Percentiles rank a stretch among this genome's conserved stretches.
phyloP scores from a whole-genome alignment of 2,113 vertebrate species.

The Rhinopomastus cyanomelas region DNA sequence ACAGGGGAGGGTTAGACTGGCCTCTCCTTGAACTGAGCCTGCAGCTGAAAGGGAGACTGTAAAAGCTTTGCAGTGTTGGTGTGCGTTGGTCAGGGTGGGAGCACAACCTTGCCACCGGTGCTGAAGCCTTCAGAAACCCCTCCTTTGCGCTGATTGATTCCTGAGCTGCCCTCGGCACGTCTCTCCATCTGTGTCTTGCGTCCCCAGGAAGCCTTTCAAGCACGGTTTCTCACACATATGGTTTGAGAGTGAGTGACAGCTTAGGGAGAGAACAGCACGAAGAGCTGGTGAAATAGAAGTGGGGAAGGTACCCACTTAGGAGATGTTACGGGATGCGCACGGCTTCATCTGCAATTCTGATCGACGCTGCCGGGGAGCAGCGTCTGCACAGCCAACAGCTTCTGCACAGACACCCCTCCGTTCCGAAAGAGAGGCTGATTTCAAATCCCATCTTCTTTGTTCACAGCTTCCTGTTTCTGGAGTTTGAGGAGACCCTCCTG shows the following conservation, averaged over 20 bases:
- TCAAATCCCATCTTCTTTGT: conserved; percentile 46
- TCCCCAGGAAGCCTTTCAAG: neutral
- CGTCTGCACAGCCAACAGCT: neutral
- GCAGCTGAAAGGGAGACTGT: neutral
- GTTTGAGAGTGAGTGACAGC: conserved; percentile 3
- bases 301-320: neutral
- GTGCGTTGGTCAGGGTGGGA: neutral
- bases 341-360: conserved; percentile 11
- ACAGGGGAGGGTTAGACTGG: no score
- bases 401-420: neutral
- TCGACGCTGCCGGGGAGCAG: neutral
- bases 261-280: conserved; percentile 7
- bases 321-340: neutral
- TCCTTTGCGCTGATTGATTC: neutral
- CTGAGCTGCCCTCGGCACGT: neutral
- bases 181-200: neutral
- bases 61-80: neutral
- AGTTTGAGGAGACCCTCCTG: conserved; percentile 74
- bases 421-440: conserved; percentile 8
- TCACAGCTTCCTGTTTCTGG: conserved; percentile 75
- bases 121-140: neutral
- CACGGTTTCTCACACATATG: neutral
- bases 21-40: neutral
- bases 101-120: neutral
- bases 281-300: neutral